Evolutionary conservation across 2,888 invertebrate species (phyloP).

Genomic region (Mechanitis messenoides): DNA sequence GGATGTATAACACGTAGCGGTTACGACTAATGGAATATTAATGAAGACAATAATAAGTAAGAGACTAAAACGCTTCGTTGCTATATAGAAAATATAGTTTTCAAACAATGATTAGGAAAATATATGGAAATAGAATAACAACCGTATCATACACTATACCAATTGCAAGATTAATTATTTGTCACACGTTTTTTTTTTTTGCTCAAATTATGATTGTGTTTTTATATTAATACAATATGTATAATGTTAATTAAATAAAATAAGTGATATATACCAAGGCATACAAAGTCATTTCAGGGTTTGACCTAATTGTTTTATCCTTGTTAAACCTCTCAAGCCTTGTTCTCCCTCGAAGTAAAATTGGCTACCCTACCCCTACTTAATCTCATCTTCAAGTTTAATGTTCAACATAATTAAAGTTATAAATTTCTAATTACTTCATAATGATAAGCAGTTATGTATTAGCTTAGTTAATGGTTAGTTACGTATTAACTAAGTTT

Average conservation of each 20-base stretch:
- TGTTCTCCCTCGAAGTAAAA: conserved; percentile 51
- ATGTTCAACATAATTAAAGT: conserved; percentile 25
- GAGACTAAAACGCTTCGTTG: neutral
- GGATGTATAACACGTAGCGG: conserved; percentile 19
- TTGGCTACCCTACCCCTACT: conserved; percentile 45
- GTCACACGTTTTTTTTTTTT: no score
- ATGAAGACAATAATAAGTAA: conserved; percentile 16
- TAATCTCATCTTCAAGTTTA: conserved; percentile 47
- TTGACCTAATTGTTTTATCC: neutral
- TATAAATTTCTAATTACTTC: conserved; percentile 15
- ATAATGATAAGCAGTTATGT: conserved; percentile 11
- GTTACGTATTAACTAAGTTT: conserved; percentile 1
- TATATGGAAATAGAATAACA: no score
- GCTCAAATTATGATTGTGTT: no score
- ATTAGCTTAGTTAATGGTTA: neutral
- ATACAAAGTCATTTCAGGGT: no score
- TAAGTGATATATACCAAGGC: no score
- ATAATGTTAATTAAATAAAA: no score
- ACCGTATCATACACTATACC: no score
- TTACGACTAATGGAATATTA: conserved; percentile 22
- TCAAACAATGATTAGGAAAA: no score
- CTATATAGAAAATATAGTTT: no score
- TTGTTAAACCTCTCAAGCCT: conserved; percentile 43
- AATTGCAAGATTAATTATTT: no score
- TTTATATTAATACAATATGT: no score